Evolutionary conservation across 2,113 vertebrate genomes (phyloP), one percentile per base, ranked within the genome.

Genomic region (Corydoras sp.): DNA sequence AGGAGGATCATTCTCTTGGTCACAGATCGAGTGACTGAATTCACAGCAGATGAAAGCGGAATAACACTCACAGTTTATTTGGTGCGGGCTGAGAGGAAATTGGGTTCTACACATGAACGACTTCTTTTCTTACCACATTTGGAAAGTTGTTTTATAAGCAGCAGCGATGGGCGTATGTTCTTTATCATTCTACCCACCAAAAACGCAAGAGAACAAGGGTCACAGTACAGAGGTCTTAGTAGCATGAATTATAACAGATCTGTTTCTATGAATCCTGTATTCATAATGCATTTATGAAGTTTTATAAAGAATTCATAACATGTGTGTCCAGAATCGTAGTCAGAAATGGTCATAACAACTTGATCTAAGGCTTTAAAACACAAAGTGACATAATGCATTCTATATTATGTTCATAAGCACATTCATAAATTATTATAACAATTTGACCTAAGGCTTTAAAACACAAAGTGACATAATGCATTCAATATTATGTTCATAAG

Each of bases 41-140:
- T 78, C 61, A 58, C 18, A 60, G 48, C 71, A 59, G 71, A 64
- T 54, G 1, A 9, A 48, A 65, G 50, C 53, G 59, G 53, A 61
- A 67, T 66, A 49, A 62, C 65, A 73, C 65, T 50, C 61, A 64
- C 14, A 55, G n/a, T 53, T 10, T 51, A 3, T 32, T 54, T 24
- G 31, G 30, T 49, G 18, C 31, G 11, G 14, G 49, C 49, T 67
- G 58, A 43, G 64, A 62, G 48, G 30, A 13, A 74, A 54, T 49
- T 49, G 71, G 9, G 69, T 30, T 65, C 60, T 29, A 60, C 15
- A 69, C 9, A 65, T 60, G 30, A 71, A 65, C 56, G 82, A 81
- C n/a, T 49, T 55, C 24, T 83, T 80, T 82, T 81, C 83, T 86
- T 83, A 87, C 77, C 81, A 79, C 81, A 69, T 81, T 62, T 85